Percentiles rank a stretch among this genome's conserved stretches.
Conservation (phyloP, 2,113 vertebrate genomes). For the Synodontis membranacea region DNA sequence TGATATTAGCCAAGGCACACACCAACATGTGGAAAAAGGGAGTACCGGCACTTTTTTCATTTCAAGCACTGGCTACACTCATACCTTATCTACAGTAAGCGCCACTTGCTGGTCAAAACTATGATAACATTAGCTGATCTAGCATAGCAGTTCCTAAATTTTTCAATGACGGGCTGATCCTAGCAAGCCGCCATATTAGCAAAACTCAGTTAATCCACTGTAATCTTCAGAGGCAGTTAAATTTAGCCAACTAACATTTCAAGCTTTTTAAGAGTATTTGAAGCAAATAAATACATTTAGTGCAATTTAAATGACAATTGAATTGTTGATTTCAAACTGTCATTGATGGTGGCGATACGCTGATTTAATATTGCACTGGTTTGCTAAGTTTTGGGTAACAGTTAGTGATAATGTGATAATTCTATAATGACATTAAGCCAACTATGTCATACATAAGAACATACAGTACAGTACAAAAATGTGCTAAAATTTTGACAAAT, state of each 20-base stretch:
- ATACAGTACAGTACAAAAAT: neutral
- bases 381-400: neutral
- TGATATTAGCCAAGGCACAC: too few relatives aligned
- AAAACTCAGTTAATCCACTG: neutral
- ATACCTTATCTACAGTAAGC: too few relatives aligned
- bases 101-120: neutral
- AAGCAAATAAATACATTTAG: neutral
- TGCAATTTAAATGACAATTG: neutral
- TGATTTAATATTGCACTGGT: neutral
- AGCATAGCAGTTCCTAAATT: neutral
- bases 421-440: neutral
- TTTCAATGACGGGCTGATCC: neutral
- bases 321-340: neutral
- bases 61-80: too few relatives aligned
- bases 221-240: neutral
- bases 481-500: neutral
- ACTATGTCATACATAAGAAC: neutral
- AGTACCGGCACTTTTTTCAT: too few relatives aligned
- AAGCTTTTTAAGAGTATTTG: neutral
- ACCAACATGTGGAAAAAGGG: too few relatives aligned
- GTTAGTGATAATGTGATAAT: neutral
- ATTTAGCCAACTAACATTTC: neutral
- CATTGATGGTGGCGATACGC: neutral
- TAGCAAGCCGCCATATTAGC: neutral
- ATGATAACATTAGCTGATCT: neutral